These are phyloP conservation scores for Labroides dimidiatus DNA, from an alignment of 2,797 vertebrate species.

Conservation along the genomic window DNA sequence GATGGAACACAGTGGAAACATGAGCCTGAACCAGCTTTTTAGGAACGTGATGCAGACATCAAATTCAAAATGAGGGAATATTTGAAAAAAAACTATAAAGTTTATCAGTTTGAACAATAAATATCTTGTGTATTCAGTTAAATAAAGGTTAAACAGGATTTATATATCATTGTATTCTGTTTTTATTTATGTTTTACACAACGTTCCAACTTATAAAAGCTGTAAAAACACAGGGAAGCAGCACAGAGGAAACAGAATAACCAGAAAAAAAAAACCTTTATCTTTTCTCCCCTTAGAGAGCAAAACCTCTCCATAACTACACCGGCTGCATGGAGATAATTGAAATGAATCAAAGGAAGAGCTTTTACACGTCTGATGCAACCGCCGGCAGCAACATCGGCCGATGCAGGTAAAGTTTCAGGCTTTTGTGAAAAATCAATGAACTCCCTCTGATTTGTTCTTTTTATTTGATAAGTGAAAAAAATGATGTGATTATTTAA, in stretches of 20 bases:
- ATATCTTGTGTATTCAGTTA: too few species aligned
- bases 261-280: constrained; percentile 21
- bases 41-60: too few species aligned
- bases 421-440: constrained; percentile 10
- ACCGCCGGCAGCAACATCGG: constrained; percentile 80
- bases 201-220: too few species aligned
- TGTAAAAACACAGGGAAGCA: background rate
- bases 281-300: constrained; percentile 71
- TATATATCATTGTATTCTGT: too few species aligned
- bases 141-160: too few species aligned
- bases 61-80: too few species aligned
- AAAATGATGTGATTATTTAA: background rate
- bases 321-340: constrained; percentile 89
- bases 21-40: too few species aligned
- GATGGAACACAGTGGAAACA: too few species aligned
- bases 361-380: constrained; percentile 82
- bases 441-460: background rate
- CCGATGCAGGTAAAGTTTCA: constrained; percentile 87
- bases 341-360: constrained; percentile 85
- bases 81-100: too few species aligned
- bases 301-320: constrained; percentile 85
- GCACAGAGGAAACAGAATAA: constrained; percentile 22
- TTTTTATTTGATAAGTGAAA: background rate
- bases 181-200: too few species aligned
- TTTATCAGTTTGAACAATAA: too few species aligned